Evolutionary conservation across 2,888 invertebrate species (phyloP), one percentile per base, ranked within the genome.

Genomic region (Pasiphila rectangulata): DNA sequence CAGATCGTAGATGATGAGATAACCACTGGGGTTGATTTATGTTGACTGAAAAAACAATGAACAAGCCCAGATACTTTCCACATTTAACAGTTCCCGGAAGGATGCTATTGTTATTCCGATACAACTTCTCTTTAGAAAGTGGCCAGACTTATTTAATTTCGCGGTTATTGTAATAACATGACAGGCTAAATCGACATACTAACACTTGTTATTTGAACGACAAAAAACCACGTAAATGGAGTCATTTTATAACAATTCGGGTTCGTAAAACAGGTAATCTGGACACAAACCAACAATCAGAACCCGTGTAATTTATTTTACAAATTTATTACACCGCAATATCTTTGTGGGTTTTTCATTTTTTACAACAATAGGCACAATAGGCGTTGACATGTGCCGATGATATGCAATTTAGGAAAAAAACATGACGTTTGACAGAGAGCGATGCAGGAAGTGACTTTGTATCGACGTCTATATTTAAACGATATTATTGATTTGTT

Each of bases 341-440:
- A 73, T 73, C 69, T 73, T 81, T 83, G 77, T 74, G 66, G 75
- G 73, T 76, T 75, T 75, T 63, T 59, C 55, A 62, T 69, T 71
- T 70, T 69, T 65, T 61, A 51, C 56, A 67, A 77, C 75, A 75
- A 78, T 76, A 70, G 75, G 59, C 66, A 74, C 70, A 82, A 85
- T 79, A 80, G 76, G 83, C 83, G 87, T 79, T 87, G 87, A 87
- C 87, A 82, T 73, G 80, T 75, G 83, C 79, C 75, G 74, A 78
- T 76, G 65, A 70, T 67, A 69, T 74, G 72, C 73, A 79, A 81
- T 82, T 82, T 77, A 64, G 71, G 74, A 69, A 76, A 75, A 71
- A 51, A 62, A 59, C 61, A 43, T 68, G 70, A 79, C 68, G 77
- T 81, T 75, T 79, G 62, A 64, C 63, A 61, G 62, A 62, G 48